Evolutionary conservation across 2,797 vertebrate species (phyloP).

Genomic region (Pangasius sanitwongsei): DNA sequence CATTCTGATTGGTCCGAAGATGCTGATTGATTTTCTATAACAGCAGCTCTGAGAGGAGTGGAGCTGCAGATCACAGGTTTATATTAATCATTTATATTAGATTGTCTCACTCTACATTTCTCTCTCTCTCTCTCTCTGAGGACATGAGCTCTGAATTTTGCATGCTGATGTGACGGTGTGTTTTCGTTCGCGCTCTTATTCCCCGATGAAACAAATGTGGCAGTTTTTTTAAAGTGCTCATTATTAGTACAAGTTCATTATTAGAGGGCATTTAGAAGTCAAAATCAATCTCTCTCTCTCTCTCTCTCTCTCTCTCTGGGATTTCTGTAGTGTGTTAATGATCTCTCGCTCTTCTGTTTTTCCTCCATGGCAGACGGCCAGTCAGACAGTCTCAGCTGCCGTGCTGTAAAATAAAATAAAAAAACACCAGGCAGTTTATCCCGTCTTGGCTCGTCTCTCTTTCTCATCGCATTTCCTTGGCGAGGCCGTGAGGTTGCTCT

Average conservation of each 20-base stretch:
- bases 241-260: not conserved
- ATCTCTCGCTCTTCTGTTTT: not conserved
- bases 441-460: not conserved
- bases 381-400: not conserved
- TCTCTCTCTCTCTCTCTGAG: constrained; percentile 35
- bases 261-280: constrained; percentile 18
- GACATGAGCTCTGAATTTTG: not conserved
- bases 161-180: not conserved
- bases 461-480: not conserved
- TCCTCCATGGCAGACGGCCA: constrained; percentile 29
- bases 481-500: not conserved
- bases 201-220: not conserved
- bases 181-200: not conserved
- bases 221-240: not conserved
- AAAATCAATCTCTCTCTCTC: constrained; percentile 6
- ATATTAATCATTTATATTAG: not conserved
- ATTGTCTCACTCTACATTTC: constrained; percentile 27
- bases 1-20: not conserved
- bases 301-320: not conserved
- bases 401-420: not conserved
- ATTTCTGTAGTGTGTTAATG: constrained; percentile 9
- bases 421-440: not conserved
- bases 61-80: not conserved
- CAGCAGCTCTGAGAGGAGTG: not conserved
- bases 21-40: not conserved